Evolutionary conservation across 2,797 vertebrate species (phyloP), one percentile per base, ranked within the genome.

Genomic region (Lithobates sylvaticus): DNA sequence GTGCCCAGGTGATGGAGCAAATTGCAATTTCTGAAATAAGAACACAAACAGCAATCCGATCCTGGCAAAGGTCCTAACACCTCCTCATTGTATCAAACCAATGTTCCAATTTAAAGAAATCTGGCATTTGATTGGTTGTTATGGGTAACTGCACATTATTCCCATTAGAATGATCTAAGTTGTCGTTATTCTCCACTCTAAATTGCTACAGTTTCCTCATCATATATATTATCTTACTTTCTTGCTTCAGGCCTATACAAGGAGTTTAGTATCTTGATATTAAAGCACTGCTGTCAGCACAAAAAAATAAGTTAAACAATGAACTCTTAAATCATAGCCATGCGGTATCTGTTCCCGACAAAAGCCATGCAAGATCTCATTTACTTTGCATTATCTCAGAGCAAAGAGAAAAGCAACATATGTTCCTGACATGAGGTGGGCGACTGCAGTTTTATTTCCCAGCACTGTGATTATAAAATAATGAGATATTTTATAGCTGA

Each of bases 351-450:
- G 34, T 76, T 67, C 76, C 81, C 74, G 81, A 80, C 81, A 87
- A 84, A 83, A 79, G 70, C 21, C 70, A 67, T 64, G 71, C 76
- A 76, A 26, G 44, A 78, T 78, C 80, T 83, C 80, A 83, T 87
- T 79, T 84, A 87, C 69, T 87, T 47, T 79, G 76, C 81, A 83
- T 87, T 87, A 84, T 84, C 81, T 79, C 70, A 39, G 15, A 75
- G 76, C 76, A 84, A 69, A 44, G 61, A 83, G 64, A 79, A 68
- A 79, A 75, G 47, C 70, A 84, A 84, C 81, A 87, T 87, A 87
- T 87, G 86, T 75, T 84, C 70, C 61, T 84, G 39, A 80, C 81
- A 70, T 39, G 86, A 87, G 70, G 81, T 84, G 65, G 72, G 84
- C 68, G 54, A 79, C 42, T 87, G 65, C 29, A 84, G 42, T 87